These are phyloP conservation scores for Rhinogobio ventralis DNA, from an alignment of 2,797 vertebrate species.

Conservation along the genomic window DNA sequence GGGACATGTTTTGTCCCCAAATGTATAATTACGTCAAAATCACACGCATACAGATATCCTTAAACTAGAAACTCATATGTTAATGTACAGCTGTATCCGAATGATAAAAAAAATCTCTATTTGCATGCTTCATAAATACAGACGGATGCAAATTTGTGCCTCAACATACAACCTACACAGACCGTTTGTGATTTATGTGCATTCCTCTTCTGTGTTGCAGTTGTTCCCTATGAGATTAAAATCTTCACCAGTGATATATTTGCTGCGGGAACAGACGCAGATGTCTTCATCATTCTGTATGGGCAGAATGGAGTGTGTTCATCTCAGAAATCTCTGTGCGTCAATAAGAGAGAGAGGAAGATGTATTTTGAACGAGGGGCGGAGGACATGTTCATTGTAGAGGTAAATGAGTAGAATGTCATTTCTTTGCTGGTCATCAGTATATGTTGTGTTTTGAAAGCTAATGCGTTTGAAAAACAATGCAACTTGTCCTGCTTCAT, in stretches of 20 bases:
- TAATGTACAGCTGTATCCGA: background rate
- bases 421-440: background rate
- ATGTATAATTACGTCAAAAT: background rate
- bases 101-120: background rate
- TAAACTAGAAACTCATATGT: background rate
- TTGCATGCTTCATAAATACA: conserved; percentile 13
- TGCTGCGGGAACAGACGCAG: conserved; percentile 92
- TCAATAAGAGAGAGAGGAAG: conserved; percentile 93
- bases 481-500: background rate
- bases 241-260: conserved; percentile 91
- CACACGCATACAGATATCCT: background rate
- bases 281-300: conserved; percentile 91
- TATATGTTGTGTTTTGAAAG: background rate
- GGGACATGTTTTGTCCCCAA: background rate
- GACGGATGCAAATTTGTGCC: background rate
- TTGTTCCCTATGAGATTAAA: conserved; percentile 96
- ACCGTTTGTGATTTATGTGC: background rate
- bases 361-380: conserved; percentile 94
- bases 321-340: conserved; percentile 88
- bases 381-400: conserved; percentile 94
- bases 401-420: conserved; percentile 76
- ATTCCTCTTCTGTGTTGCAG: conserved; percentile 69
- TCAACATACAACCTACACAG: background rate
- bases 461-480: no score
- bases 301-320: conserved; percentile 88